A percentile compares a stretch with the other conserved stretches of the same genome.
These are phyloP conservation scores for Lytechinus variegatus DNA, from an alignment of 35 echinoderm and acorn worm genomes.

Conservation along the genomic window DNA sequence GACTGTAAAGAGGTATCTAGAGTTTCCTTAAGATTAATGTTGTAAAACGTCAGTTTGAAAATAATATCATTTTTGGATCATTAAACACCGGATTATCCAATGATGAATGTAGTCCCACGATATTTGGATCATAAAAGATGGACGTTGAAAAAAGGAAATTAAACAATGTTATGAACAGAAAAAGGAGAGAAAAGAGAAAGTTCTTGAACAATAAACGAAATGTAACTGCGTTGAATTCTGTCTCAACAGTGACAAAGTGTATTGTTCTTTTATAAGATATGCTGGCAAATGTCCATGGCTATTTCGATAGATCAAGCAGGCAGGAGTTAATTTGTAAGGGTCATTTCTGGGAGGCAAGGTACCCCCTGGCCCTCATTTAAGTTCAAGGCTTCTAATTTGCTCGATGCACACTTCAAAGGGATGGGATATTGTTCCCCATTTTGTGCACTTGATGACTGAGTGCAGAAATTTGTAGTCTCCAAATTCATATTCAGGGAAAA, in stretches of 20 bases:
- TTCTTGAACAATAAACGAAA: background rate
- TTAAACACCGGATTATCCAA: too few species aligned
- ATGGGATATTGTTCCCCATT: background rate
- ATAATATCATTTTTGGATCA: too few species aligned
- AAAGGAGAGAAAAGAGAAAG: background rate
- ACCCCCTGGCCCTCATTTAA: background rate
- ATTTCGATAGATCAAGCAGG: background rate
- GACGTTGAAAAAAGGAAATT: background rate
- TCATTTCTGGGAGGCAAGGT: background rate
- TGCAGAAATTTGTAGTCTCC: background rate
- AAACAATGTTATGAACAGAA: background rate
- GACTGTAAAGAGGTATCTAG: too few species aligned
- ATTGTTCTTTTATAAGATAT: background rate
- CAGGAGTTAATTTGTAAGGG: background rate
- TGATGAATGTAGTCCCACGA: too few species aligned
- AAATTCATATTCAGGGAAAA: background rate
- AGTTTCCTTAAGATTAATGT: too few species aligned
- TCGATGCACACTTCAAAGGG: background rate
- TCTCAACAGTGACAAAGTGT: background rate
- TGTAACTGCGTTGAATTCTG: background rate
- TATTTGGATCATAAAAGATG: too few species aligned
- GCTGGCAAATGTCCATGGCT: background rate
- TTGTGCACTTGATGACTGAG: background rate
- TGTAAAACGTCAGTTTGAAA: too few species aligned
- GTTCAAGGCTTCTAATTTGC: background rate